phyloP scores from a whole-genome alignment of 2,797 vertebrate genomes.

The Pangasius sanitwongsei region DNA sequence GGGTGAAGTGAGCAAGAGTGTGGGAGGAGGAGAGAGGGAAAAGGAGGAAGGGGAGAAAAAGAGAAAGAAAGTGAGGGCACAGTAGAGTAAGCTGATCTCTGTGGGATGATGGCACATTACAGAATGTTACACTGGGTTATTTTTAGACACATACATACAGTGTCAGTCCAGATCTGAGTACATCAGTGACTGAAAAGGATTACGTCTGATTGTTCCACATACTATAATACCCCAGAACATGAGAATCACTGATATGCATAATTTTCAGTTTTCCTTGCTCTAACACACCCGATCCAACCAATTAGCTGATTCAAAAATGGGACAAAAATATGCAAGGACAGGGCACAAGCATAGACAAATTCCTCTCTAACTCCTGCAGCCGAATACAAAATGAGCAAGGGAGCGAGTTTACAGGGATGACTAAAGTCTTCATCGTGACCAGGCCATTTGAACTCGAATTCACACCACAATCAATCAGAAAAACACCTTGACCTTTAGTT shows the following conservation, averaged over 20 bases:
- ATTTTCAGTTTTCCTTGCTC: background rate
- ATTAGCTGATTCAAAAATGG: background rate
- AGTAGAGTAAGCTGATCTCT: constrained; percentile 52
- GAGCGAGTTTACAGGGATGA: constrained; percentile 24
- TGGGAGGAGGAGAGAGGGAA: constrained; percentile 42
- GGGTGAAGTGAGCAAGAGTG: constrained; percentile 31
- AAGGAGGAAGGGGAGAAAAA: constrained; percentile 27
- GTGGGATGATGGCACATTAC: constrained; percentile 50
- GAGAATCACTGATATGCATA: background rate
- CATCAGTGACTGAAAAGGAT: constrained; percentile 31
- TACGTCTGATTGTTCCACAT: background rate
- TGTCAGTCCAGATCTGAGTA: constrained; percentile 31
- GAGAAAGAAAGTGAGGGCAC: constrained; percentile 24
- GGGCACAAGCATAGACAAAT: background rate
- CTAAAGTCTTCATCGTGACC: background rate
- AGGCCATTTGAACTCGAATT: constrained; percentile 7
- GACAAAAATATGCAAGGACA: background rate
- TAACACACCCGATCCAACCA: background rate
- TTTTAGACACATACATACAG: constrained; percentile 44
- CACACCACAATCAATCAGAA: constrained; percentile 16
- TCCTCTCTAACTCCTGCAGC: background rate
- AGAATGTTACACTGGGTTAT: constrained; percentile 50
- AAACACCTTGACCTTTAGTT: background rate
- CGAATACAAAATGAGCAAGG: constrained; percentile 18
- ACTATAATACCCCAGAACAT: background rate